A percentile compares a stretch with the other conserved stretches of the same genome.
These are phyloP conservation scores for Brachypodius melanocephalos DNA, from an alignment of 2,113 vertebrate species.

Conservation along the genomic window DNA sequence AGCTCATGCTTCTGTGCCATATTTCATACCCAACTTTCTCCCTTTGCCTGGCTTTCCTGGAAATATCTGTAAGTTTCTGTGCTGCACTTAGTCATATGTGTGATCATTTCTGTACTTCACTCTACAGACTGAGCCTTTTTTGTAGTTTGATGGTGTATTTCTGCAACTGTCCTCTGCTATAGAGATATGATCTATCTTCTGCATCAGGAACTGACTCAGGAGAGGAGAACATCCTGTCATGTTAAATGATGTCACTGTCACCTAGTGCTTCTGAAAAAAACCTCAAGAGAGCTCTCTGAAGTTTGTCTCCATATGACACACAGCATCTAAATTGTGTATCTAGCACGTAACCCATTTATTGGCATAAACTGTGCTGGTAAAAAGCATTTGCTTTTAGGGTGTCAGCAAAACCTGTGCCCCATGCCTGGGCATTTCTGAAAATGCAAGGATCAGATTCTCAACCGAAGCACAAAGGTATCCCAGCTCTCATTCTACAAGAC, in stretches of 20 bases:
- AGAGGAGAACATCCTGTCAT: not conserved
- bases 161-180: not conserved
- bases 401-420: not conserved
- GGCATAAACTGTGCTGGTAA: not conserved
- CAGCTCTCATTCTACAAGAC: not conserved
- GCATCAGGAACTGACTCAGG: not conserved
- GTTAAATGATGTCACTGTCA: not conserved
- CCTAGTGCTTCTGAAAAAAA: not conserved
- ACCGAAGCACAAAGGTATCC: not conserved
- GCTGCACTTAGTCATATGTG: not conserved
- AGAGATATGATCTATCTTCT: not conserved
- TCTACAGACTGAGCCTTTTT: not conserved
- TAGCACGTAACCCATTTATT: not conserved
- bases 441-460: not conserved
- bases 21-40: not conserved
- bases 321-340: not conserved
- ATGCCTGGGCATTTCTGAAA: not conserved
- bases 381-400: not conserved
- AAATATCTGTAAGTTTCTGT: not conserved
- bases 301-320: not conserved
- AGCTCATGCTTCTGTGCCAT: not conserved
- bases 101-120: not conserved
- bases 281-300: not conserved
- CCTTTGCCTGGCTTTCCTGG: not conserved
- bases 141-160: not conserved